Evolutionary conservation across 2,888 invertebrate species (phyloP), one percentile per base, ranked within the genome.

Genomic region (Julus scandinavius): DNA sequence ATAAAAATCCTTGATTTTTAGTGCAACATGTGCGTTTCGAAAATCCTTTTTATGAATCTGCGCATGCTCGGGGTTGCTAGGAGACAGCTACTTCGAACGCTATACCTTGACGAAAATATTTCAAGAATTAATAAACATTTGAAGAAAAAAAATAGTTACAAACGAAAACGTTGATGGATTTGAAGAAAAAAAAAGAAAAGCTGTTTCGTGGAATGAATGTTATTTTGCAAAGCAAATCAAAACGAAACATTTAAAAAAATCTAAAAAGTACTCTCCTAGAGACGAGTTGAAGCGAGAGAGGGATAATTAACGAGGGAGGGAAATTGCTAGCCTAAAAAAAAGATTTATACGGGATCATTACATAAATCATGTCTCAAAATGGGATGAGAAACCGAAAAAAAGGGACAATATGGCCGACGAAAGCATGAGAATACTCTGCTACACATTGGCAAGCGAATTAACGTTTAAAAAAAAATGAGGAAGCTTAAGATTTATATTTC

Each of bases 301-400:
- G 58, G 7, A 58, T 58, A 58, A 58, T 58, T 58, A 58, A 58
- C 58, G 58, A 58, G 58, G 58, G 58, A 58, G 58, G 58, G 15
- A 58, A 58, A 15, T 58, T 15, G 15, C 58, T 5, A 15, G 15
- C 15, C 11, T 15, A 58, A 58, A 58, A 58, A 58, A 17, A 17
- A 58, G 58, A 58, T 58, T 58, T 58, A 58, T 58, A 58, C 11
- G 58, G 58, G 58, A 58, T 58, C 58, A 58, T 58, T 58, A 58
- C 58, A 58, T 58, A 58, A 58, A 58, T 58, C 58, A 58, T 58
- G 58, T 58, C 58, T 58, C 15, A 58, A 58, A 58, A 58, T 17
- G 58, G 58, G 15, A 58, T 58, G 58, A 58, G 58, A 58, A 58
- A 58, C 11, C 15, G 11, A 4, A 58, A 58, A 58, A 11, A 17